Evolutionary conservation across 2,888 invertebrate genomes (phyloP), one percentile per base, ranked within the genome.

Genomic region (Rotaria socialis): DNA sequence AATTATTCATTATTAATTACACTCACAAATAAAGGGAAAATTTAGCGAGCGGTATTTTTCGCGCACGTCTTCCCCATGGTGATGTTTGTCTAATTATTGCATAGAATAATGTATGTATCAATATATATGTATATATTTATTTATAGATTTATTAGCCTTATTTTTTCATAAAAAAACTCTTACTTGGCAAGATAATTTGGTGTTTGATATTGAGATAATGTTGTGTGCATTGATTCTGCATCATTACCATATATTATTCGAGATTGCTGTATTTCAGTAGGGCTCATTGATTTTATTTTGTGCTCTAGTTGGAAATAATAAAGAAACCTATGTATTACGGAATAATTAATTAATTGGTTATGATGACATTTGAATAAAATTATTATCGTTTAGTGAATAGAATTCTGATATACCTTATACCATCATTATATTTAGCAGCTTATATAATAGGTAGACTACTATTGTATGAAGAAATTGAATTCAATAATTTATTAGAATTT

Each of bases 1-100:
- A 7, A 24, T 24, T 24, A 6, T 24, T 0, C 8, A 7, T 6
- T 56, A 50, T 56, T 56, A 10, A 24, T 56, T 24, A 7, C 14
- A 67, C 67, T 67, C 35, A 67, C 67, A 67, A 67, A 27, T 67
- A 67, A 67, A 19, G 80, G 24, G 80, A 47, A 80, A 47, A 80
- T 11, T 47, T 47, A 0, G 80, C 47, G 24, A 47, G 80, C 10
- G 47, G 10, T 24, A 80, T 10, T 41, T 8, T 47, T n/a, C 80
- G 80, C 24, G 47, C 47, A 47, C n/a, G 47, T 47, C 19, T 67
- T 41, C 67, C 67, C 67, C 67, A 67, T 67, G 35, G 35, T 67
- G 67, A 67, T 1, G 2, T 1, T 35, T 35, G 67, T 5, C 35
- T 67, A 67, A 14, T 14, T 16, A 19, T 27, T n/a, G 5, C 10